phyloP scores from a whole-genome alignment of 2,888 invertebrate genomes.

The Nemotelus pantherinus region DNA sequence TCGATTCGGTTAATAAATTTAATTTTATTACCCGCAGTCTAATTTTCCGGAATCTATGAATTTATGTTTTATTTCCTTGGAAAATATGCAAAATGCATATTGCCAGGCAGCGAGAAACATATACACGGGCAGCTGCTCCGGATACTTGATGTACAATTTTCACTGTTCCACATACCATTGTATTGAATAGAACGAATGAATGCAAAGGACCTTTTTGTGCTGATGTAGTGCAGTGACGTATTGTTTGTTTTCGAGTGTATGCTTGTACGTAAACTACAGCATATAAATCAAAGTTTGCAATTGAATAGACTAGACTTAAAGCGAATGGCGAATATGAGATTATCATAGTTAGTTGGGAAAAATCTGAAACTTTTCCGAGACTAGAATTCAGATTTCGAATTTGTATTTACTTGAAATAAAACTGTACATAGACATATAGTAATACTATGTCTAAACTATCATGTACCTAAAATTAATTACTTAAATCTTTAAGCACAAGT shows the following conservation, averaged over 20 bases:
- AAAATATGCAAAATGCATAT: constrained; percentile 57
- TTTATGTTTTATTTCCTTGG: constrained; percentile 57
- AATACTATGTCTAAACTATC: too few relatives aligned
- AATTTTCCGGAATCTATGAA: constrained; percentile 57
- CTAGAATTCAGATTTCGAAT: too few relatives aligned
- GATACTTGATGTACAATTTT: constrained; percentile 20
- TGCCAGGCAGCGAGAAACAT: constrained; percentile 51
- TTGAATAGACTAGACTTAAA: constrained; percentile 15
- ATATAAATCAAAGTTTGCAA: constrained; percentile 16
- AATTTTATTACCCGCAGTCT: constrained; percentile 56
- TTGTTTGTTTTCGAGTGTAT: constrained; percentile 7
- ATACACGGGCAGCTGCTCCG: constrained; percentile 40
- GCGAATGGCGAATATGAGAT: too few relatives aligned
- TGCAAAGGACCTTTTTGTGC: constrained; percentile 17
- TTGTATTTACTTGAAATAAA: too few relatives aligned
- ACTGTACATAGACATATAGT: too few relatives aligned
- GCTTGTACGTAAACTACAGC: neutral
- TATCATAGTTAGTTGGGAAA: too few relatives aligned
- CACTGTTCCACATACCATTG: constrained; percentile 7
- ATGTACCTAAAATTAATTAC: too few relatives aligned
- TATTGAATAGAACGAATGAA: neutral
- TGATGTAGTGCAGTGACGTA: constrained; percentile 17
- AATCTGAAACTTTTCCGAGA: too few relatives aligned
- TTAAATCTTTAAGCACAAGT: too few relatives aligned
- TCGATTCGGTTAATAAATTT: constrained; percentile 52